These are phyloP conservation scores for Cataglyphis altisquamis DNA, from an alignment of 2,888 invertebrate species.

Conservation along the genomic window DNA sequence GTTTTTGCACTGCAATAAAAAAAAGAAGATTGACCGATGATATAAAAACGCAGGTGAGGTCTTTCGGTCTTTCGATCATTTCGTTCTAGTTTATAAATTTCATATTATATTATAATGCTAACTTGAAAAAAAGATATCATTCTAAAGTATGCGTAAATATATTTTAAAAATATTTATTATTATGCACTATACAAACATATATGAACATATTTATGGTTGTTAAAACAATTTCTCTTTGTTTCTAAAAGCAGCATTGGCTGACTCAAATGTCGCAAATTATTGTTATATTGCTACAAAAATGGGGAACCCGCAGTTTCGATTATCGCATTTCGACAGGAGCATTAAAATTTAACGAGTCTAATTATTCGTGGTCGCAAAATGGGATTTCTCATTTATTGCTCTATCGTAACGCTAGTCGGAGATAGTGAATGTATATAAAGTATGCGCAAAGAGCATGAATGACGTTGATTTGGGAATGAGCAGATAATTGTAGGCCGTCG, in stretches of 20 bases:
- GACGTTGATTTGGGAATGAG: slow-evolving; percentile 46
- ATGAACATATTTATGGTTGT: background rate
- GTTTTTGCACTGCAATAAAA: slow-evolving; percentile 75
- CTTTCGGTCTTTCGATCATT: background rate
- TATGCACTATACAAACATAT: background rate
- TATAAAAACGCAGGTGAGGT: slow-evolving; percentile 22
- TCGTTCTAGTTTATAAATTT: background rate
- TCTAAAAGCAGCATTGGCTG: background rate
- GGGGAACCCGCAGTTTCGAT: background rate
- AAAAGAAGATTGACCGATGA: slow-evolving; percentile 21
- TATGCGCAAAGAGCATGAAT: slow-evolving; percentile 6
- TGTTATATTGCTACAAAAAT: background rate
- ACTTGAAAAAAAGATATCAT: background rate
- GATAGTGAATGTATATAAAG: background rate
- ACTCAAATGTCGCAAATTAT: background rate
- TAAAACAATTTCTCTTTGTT: background rate
- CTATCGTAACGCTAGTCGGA: background rate
- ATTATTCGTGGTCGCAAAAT: slow-evolving; percentile 6
- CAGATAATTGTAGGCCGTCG: slow-evolving; percentile 48
- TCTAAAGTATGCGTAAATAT: background rate
- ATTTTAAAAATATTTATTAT: background rate
- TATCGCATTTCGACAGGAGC: background rate
- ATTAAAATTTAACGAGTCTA: background rate
- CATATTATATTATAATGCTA: background rate
- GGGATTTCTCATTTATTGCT: slow-evolving; percentile 11